A percentile compares a stretch with the other conserved stretches of the same genome.
These are phyloP conservation scores for Anastatus disparis DNA, from an alignment of 1,140 invertebrate species.

Conservation along the genomic window DNA sequence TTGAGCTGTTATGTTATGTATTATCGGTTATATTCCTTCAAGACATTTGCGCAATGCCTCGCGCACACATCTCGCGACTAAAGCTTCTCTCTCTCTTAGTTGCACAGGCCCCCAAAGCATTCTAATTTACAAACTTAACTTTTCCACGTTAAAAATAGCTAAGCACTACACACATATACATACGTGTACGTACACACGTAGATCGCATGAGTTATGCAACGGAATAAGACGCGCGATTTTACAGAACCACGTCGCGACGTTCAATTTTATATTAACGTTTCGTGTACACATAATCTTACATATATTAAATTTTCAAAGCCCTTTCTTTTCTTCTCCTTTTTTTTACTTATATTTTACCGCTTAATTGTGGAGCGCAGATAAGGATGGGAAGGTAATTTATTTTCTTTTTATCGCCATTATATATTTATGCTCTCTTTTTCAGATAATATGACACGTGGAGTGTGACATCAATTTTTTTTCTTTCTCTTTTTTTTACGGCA, in stretches of 20 bases:
- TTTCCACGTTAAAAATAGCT: slow-evolving; percentile 11
- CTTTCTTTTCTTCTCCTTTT: not conserved
- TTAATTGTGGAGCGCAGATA: too few species aligned
- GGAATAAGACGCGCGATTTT: slow-evolving; percentile 29
- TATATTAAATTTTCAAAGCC: slow-evolving; percentile 33
- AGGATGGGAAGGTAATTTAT: too few species aligned
- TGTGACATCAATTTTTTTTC: not conserved
- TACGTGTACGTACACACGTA: not conserved
- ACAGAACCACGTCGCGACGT: not conserved
- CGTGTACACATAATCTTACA: not conserved
- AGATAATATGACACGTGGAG: not conserved
- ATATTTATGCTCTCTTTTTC: not conserved
- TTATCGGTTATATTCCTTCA: too few species aligned
- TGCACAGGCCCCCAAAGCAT: not conserved
- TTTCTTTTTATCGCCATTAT: slow-evolving; percentile 27
- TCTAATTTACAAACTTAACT: slow-evolving; percentile 27
- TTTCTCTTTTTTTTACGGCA: too few species aligned
- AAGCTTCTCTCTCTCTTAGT: not conserved
- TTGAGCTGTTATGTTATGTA: too few species aligned
- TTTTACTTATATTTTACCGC: too few species aligned
- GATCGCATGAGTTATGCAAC: not conserved
- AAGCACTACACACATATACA: not conserved
- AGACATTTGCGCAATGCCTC: too few species aligned
- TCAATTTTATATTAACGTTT: slow-evolving; percentile 7
- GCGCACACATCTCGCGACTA: not conserved